phyloP scores from a whole-genome alignment of 2,113 vertebrate genomes.

The Candoia aspera region DNA sequence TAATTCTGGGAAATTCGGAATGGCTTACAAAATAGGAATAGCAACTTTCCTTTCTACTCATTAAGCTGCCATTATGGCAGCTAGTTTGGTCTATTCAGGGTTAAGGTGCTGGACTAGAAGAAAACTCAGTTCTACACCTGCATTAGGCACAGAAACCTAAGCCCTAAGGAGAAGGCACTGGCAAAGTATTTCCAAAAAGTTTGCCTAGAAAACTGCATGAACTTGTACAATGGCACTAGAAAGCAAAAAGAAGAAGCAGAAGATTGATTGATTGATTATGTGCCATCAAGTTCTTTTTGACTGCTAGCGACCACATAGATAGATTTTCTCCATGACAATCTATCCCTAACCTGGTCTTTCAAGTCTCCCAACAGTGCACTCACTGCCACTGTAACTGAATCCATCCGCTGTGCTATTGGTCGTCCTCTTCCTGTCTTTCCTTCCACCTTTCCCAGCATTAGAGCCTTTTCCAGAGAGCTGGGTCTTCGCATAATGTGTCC shows the following conservation, averaged over 20 bases:
- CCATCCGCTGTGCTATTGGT: background rate
- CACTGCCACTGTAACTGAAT: background rate
- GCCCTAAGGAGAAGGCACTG: too few species aligned
- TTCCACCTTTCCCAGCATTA: background rate
- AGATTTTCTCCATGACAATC: background rate
- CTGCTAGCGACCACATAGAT: background rate
- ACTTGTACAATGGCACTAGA: too few species aligned
- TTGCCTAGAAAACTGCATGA: too few species aligned
- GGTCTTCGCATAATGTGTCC: too few species aligned
- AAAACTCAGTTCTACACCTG: background rate
- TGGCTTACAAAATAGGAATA: background rate
- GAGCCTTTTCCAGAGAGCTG: too few species aligned
- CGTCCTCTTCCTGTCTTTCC: background rate
- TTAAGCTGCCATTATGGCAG: background rate
- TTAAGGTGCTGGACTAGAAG: background rate
- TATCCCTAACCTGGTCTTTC: background rate
- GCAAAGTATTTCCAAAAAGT: too few species aligned
- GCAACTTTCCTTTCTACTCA: background rate
- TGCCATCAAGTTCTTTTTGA: background rate
- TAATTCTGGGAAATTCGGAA: background rate
- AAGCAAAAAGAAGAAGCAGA: background rate
- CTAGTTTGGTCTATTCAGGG: background rate
- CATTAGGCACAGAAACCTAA: background rate
- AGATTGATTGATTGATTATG: background rate
- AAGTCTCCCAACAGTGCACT: background rate